phyloP scores from a whole-genome alignment of 2,888 invertebrate genomes.

The Ecliptopera silaceata region DNA sequence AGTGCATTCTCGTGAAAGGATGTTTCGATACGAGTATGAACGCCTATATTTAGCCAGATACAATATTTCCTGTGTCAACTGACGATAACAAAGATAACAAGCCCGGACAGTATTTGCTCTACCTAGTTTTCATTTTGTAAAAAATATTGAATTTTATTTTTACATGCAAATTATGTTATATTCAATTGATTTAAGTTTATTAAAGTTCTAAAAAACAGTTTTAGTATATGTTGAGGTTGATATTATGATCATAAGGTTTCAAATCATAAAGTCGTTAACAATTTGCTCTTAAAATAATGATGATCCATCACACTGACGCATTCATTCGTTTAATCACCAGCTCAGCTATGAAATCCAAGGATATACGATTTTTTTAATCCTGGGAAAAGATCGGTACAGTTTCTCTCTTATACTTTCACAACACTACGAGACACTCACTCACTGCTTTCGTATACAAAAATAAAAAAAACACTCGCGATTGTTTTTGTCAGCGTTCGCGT shows the following conservation, averaged over 20 bases:
- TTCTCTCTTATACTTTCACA: conserved; percentile 21
- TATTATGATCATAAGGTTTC: background rate
- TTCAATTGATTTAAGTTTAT: background rate
- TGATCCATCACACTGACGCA: conserved; percentile 27
- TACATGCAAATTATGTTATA: too few relatives aligned
- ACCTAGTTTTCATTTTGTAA: conserved; percentile 19
- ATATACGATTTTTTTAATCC: background rate
- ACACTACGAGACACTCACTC: conserved; percentile 16
- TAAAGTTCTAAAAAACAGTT: background rate
- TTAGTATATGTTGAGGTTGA: too few relatives aligned
- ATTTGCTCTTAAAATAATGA: conserved; percentile 27
- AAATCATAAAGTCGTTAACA: background rate
- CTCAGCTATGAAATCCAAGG: background rate
- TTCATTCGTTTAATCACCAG: conserved; percentile 22
- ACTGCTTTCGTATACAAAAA: conserved; percentile 33
- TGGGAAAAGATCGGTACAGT: conserved; percentile 19
- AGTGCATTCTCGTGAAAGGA: background rate
- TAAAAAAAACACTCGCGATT: conserved; percentile 25
- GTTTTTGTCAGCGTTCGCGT: conserved; percentile 31
- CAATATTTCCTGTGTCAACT: conserved; percentile 13
- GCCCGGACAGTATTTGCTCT: conserved; percentile 9
- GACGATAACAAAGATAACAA: conserved; percentile 12
- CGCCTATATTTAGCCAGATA: conserved; percentile 2
- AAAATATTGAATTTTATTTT: background rate
- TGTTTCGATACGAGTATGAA: background rate